Evolutionary conservation across 2,888 invertebrate species (phyloP).

Genomic region (Phengaris alcon): DNA sequence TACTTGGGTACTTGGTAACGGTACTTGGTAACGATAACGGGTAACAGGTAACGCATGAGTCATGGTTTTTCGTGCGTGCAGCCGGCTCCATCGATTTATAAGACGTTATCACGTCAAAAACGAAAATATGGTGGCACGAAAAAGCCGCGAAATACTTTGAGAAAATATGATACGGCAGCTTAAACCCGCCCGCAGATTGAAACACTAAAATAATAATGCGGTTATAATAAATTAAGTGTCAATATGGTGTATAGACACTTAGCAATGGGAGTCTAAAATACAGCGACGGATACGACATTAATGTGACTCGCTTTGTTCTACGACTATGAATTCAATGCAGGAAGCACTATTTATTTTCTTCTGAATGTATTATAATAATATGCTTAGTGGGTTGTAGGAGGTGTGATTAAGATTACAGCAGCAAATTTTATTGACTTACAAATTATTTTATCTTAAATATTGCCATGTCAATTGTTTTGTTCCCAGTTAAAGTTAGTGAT

Average conservation of each 20-base stretch:
- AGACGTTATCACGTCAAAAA: too few relatives aligned
- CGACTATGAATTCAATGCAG: slow-evolving; percentile 11
- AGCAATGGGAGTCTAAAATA: slow-evolving; percentile 29
- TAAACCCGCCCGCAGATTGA: neutral
- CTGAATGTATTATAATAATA: slow-evolving; percentile 31
- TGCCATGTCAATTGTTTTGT: neutral
- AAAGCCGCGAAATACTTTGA: too few relatives aligned
- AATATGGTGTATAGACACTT: neutral
- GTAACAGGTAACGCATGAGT: too few relatives aligned
- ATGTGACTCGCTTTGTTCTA: slow-evolving; percentile 5
- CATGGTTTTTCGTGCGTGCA: too few relatives aligned
- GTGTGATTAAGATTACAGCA: neutral
- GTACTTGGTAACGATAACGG: too few relatives aligned
- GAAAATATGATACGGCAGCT: too few relatives aligned
- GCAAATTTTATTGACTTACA: neutral
- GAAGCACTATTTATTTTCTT: slow-evolving; percentile 22
- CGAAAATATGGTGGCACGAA: too few relatives aligned
- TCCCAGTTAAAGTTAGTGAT: neutral
- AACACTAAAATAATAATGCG: slow-evolving; percentile 26
- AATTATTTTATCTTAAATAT: neutral
- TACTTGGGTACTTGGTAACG: too few relatives aligned
- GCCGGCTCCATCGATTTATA: too few relatives aligned
- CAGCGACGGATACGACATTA: slow-evolving; percentile 13
- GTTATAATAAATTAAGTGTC: slow-evolving; percentile 1
- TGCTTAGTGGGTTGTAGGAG: slow-evolving; percentile 12